A percentile compares a stretch with the other conserved stretches of the same genome.
Conservation (phyloP, 2,797 vertebrate species). For the Acrossocheilus fasciatus region DNA sequence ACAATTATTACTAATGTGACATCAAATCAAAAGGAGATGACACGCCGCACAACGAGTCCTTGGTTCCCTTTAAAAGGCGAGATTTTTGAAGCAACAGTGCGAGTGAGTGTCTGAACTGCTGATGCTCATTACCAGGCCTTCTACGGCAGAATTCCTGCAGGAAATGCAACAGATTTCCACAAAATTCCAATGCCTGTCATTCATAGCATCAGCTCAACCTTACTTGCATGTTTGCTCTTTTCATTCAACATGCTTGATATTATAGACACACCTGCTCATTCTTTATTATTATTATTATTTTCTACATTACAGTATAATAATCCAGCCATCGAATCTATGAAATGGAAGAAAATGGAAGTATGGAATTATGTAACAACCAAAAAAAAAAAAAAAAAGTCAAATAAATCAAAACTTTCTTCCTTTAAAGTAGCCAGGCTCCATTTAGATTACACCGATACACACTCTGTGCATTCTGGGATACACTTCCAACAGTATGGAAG, state of each 20-base stretch:
- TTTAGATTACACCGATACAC: background rate
- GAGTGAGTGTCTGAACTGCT: background rate
- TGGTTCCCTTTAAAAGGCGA: background rate
- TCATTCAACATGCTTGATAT: background rate
- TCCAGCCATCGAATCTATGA: background rate
- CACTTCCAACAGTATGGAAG: background rate
- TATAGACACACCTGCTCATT: background rate
- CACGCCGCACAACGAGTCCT: background rate
- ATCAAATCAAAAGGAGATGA: slow-evolving; percentile 18
- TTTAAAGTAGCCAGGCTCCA: background rate
- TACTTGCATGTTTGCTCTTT: background rate
- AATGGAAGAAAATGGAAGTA: background rate
- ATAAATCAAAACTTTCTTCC: background rate
- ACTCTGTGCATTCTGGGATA: background rate
- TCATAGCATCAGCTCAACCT: background rate
- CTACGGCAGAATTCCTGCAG: background rate
- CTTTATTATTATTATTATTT: background rate
- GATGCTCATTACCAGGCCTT: background rate
- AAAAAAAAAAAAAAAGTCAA: background rate
- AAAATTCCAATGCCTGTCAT: background rate
- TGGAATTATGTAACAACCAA: background rate
- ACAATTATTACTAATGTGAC: slow-evolving; percentile 39
- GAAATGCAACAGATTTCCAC: background rate
- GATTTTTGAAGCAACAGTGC: background rate
- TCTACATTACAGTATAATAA: background rate